These are phyloP conservation scores for Gobiocypris rarus DNA, from an alignment of 2,113 vertebrate genomes.

Conservation along the genomic window DNA sequence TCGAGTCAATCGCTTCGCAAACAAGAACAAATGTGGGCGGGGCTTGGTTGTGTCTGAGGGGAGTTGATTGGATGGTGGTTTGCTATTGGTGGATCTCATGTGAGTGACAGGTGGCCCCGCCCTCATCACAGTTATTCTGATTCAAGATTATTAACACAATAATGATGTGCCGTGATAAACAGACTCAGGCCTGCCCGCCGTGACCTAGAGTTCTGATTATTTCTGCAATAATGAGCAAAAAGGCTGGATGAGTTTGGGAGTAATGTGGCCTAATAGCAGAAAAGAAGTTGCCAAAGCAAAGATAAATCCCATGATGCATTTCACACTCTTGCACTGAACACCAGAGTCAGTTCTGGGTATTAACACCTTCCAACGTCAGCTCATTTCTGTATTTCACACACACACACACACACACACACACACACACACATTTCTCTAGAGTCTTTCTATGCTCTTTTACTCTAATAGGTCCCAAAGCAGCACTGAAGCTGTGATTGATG, in stretches of 20 bases:
- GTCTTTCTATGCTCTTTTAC: slow-evolving; percentile 35
- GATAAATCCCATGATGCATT: slow-evolving; percentile 20
- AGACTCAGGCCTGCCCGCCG: neutral
- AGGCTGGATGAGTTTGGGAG: neutral
- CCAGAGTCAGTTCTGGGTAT: neutral
- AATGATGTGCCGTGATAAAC: neutral
- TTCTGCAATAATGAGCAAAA: neutral
- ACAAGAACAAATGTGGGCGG: no score
- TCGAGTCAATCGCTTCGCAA: no score
- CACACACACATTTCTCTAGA: neutral
- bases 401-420: neutral
- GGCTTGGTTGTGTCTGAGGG: no score
- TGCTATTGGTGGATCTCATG: no score
- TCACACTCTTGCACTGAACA: slow-evolving; percentile 3
- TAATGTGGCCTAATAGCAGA: neutral
- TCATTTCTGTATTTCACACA: neutral
- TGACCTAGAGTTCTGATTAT: neutral
- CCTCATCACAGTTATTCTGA: no score
- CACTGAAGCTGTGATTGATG: slow-evolving; percentile 30
- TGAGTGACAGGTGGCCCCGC: no score
- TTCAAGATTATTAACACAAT: no score
- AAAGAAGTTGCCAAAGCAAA: slow-evolving; percentile 1
- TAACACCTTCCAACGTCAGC: slow-evolving; percentile 15
- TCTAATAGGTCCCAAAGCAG: slow-evolving; percentile 41
- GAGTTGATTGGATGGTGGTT: no score